phyloP scores from a whole-genome alignment of 2,888 invertebrate genomes.

The Drosophila anomalipes region DNA sequence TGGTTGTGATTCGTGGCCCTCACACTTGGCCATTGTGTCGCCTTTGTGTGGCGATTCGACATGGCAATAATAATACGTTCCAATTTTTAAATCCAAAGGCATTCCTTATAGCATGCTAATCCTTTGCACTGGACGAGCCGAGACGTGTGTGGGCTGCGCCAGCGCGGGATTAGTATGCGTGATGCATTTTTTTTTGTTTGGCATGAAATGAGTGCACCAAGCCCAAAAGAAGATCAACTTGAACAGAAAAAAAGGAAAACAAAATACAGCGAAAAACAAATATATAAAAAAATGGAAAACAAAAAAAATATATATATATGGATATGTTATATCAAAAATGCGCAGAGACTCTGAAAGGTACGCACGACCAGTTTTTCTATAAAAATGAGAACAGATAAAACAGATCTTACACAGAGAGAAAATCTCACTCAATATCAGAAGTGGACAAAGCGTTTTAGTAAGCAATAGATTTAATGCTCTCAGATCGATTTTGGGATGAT shows the following conservation, averaged over 20 bases:
- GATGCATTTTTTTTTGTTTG: conserved; percentile 62
- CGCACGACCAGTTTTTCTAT: neutral
- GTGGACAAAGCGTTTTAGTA: neutral
- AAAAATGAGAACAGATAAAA: neutral
- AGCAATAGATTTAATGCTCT: neutral
- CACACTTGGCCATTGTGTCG: conserved; percentile 75
- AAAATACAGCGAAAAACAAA: conserved; percentile 6
- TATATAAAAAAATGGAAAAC: neutral
- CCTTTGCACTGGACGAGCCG: conserved; percentile 49
- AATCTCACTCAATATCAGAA: neutral
- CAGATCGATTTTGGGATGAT: neutral
- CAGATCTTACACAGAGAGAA: neutral
- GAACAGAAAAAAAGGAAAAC: conserved; percentile 1
- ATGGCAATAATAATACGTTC: conserved; percentile 58
- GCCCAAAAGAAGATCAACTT: conserved; percentile 30
- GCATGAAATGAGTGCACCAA: conserved; percentile 62
- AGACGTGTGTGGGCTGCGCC: conserved; percentile 82
- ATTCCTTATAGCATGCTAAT: conserved; percentile 66
- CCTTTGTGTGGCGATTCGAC: conserved; percentile 64
- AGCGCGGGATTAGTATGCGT: conserved; percentile 69
- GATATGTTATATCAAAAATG: neutral
- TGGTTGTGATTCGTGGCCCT: conserved; percentile 39
- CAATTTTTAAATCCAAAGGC: conserved; percentile 13
- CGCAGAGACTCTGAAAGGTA: neutral
- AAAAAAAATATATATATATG: neutral